Conservation (phyloP, 2,797 vertebrate genomes). For the Natrix natrix region DNA sequence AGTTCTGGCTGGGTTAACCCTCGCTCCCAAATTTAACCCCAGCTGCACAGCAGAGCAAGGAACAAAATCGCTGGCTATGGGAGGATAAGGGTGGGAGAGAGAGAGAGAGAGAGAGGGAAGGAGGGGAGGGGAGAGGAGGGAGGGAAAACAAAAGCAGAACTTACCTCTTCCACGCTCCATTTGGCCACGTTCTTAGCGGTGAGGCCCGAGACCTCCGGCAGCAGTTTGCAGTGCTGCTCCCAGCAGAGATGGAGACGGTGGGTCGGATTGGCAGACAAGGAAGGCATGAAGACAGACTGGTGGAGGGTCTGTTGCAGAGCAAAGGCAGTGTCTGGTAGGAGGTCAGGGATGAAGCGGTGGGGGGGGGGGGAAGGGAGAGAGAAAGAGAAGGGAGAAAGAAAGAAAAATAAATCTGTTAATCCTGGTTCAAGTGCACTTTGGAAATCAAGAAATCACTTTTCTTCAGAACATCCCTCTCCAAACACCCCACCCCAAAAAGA, state of each 20-base stretch:
- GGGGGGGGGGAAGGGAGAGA: neutral
- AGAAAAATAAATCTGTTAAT: neutral
- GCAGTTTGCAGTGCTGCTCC: slow-evolving; percentile 91
- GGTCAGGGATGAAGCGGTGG: neutral
- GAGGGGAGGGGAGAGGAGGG: accelerated
- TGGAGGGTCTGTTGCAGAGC: slow-evolving; percentile 88
- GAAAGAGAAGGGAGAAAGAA: neutral
- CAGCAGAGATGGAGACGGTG: slow-evolving; percentile 82
- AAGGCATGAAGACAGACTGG: slow-evolving; percentile 88
- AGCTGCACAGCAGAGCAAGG: slow-evolving; percentile 20
- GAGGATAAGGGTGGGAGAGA: neutral
- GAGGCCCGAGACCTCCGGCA: slow-evolving; percentile 88
- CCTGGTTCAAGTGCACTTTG: slow-evolving; percentile 32
- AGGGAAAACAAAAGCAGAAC: slow-evolving; percentile 16
- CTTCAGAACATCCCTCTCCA: neutral
- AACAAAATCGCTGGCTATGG: neutral
- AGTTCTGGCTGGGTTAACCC: slow-evolving; percentile 39
- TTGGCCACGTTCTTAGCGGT: slow-evolving; percentile 86
- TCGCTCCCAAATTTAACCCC: neutral
- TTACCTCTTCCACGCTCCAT: slow-evolving; percentile 90
- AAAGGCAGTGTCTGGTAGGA: slow-evolving; percentile 55
- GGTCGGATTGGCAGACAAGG: slow-evolving; percentile 76
- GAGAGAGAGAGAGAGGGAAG: too few relatives aligned
- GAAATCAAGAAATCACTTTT: neutral
- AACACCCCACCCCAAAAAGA: neutral